phyloP scores from a whole-genome alignment of 1,140 invertebrate species.

The Cheumatopsyche charites region DNA sequence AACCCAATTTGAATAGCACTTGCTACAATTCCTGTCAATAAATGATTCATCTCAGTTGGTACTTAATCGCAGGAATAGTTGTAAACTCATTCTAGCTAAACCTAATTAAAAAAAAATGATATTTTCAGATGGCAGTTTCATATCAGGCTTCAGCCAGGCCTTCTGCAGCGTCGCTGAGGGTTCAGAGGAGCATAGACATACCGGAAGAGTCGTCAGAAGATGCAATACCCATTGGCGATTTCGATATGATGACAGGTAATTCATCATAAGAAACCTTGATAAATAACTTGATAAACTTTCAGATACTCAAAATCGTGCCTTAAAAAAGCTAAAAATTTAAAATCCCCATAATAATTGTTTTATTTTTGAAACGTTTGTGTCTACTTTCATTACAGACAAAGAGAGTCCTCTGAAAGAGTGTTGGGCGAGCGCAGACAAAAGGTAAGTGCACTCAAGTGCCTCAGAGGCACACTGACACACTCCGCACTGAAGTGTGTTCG shows the following conservation, averaged over 20 bases:
- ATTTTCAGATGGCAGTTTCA: background rate
- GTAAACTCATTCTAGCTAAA: too few species aligned
- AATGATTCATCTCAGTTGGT: too few species aligned
- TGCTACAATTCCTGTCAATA: too few species aligned
- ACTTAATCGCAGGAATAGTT: too few species aligned
- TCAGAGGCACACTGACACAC: too few species aligned
- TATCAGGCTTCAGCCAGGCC: constrained; percentile 2
- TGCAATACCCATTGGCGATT: background rate
- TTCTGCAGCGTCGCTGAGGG: background rate
- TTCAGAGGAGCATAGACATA: background rate
- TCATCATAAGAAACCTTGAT: background rate
- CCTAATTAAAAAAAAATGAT: background rate
- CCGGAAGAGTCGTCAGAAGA: constrained; percentile 10
- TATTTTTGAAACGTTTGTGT: background rate
- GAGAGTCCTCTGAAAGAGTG: background rate
- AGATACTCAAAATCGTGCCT: background rate
- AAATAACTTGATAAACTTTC: background rate
- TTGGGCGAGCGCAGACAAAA: background rate
- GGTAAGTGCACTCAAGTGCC: background rate
- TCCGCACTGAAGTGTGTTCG: too few species aligned
- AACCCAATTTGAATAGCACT: too few species aligned
- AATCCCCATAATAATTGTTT: too few species aligned
- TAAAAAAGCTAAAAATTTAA: too few species aligned
- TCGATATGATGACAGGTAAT: background rate
- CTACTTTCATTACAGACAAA: background rate